Evolutionary conservation across 2,113 vertebrate species (phyloP).

Genomic region (Halichoerus grypus): DNA sequence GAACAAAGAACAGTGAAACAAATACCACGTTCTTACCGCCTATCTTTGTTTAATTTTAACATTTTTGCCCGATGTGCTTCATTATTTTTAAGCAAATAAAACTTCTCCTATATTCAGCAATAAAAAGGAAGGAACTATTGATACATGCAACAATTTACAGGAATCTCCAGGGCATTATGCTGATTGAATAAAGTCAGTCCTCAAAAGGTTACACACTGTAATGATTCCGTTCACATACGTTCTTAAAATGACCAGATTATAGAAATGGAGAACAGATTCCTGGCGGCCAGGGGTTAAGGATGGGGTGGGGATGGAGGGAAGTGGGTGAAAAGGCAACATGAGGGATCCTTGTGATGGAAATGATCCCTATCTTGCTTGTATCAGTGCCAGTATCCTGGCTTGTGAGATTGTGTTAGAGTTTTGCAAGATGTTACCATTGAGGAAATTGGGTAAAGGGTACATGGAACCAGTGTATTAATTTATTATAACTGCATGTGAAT

Average conservation of each 20-base stretch:
- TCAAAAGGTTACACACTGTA: background rate
- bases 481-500: slow-evolving; percentile 1
- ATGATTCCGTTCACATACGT: background rate
- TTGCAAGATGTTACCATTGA: background rate
- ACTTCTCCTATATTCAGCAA: background rate
- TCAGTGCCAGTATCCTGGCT: background rate
- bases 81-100: background rate
- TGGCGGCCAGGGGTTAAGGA: background rate
- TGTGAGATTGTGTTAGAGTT: background rate
- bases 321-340: background rate
- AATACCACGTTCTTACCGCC: background rate
- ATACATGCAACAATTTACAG: background rate
- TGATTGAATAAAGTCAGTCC: slow-evolving; percentile 33
- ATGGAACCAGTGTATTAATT: background rate
- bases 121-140: slow-evolving; percentile 10
- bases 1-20: slow-evolving; percentile 24
- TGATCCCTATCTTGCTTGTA: background rate
- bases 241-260: background rate
- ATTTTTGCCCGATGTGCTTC: slow-evolving; percentile 32
- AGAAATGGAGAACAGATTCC: background rate
- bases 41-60: slow-evolving; percentile 35
- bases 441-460: background rate
- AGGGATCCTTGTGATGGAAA: background rate
- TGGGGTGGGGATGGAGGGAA: background rate
- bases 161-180: background rate